Base-by-base conservation (phyloP, 2,888 invertebrate species). In the Acrobasis consociella region DNA sequence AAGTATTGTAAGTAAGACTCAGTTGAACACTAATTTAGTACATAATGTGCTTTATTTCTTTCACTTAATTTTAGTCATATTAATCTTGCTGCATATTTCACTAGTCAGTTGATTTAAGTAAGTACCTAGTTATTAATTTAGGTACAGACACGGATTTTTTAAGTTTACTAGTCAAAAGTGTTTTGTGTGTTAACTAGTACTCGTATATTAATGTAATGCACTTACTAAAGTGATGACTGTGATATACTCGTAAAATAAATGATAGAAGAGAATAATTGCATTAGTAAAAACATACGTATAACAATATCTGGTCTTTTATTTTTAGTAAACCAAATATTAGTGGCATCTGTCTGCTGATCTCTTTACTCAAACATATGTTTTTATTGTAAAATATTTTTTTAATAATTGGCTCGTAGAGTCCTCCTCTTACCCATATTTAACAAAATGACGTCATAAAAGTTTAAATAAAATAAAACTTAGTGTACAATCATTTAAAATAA, bases 201-300 rank as follows among this genome's bases (percentile, higher is more conserved):
- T 76, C 75, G 80, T 81, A 83, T 79, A 77, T 82, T 83, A 80
- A n/a, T n/a, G n/a, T n/a, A 22, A 85, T 83, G 86, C 89, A 91
- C 89, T 90, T 88, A 83, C 80, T 91, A 85, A 92, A 90, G 89
- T 90, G 90, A 87, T 84, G 86, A 91, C 91, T 92, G 91, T 92
- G 91, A 92, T 92, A 92, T 91, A 90, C 86, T 88, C 86, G 80
- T 88, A 88, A 86, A 73, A 78, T 82, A 80, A 78, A 73, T 69
- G 80, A 84, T 83, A 87, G 82, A 80, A 82, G 72, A 84, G 76
- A 76, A 69, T 72, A 86, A 53, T 38, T 83, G 82, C 80, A 87
- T 88, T 88, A 89, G 85, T 85, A 85, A 87, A 76, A 85, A 81
- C 78, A 78, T 81, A 55, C 22, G 16, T 55, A 82, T 69, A 76